Evolutionary conservation across 2,113 vertebrate species (phyloP).

Genomic region (Onychorhynchus coronatus): DNA sequence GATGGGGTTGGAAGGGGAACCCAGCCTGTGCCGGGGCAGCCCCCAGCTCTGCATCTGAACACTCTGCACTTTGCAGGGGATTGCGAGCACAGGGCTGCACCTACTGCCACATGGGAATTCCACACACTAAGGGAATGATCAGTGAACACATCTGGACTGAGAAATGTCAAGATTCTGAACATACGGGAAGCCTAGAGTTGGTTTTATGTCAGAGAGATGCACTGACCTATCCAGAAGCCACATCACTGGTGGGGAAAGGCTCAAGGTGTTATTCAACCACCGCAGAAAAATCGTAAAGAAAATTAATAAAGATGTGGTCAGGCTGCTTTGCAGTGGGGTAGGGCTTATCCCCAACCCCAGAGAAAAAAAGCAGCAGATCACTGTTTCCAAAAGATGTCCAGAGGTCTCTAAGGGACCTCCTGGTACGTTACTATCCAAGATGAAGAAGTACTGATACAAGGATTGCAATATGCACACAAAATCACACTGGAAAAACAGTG

Average conservation of each 20-base stretch:
- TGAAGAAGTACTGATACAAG: background rate
- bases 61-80: background rate
- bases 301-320: background rate
- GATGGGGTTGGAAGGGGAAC: background rate
- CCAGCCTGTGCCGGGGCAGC: background rate
- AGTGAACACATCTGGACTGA: background rate
- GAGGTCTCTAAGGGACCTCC: background rate
- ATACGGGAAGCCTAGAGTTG: background rate
- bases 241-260: background rate
- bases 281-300: background rate
- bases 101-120: background rate
- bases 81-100: rapidly evolving
- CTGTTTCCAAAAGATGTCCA: background rate
- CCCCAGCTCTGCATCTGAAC: background rate
- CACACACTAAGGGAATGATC: background rate
- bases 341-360: background rate
- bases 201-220: background rate
- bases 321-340: background rate
- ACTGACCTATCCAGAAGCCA: background rate
- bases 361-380: background rate
- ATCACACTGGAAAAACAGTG: background rate
- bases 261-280: background rate
- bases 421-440: background rate
- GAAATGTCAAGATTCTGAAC: background rate
- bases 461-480: background rate